Evolutionary conservation across 2,113 vertebrate genomes (phyloP), one percentile per base, ranked within the genome.

Genomic region (Callipepla squamata): DNA sequence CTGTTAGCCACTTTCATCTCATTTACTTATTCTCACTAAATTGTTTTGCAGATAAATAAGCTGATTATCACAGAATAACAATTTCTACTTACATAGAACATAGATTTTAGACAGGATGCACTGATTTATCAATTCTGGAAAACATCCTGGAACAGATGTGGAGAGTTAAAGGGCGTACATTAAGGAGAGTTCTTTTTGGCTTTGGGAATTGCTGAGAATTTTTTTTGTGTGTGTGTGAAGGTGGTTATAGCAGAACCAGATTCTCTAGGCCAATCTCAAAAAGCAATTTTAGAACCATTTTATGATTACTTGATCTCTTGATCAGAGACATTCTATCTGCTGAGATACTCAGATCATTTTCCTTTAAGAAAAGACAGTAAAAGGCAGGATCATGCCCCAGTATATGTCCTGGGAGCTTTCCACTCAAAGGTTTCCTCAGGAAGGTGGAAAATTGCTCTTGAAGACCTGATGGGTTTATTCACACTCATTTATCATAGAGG

Each of bases 11-110:
- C 23, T 40, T 67, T 59, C 30, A 90, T 15, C 28, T 76, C 25
- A 58, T 47, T 65, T 72, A 55, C 66, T 87, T 69, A 75, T 81
- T 45, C 26, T 75, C 73, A 53, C 26, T n/a, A 19, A 62, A 57
- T 8, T 65, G 30, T 72, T 93, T 78, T 65, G 67, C 80, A 61
- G 40, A 68, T 26, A 86, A 88, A 28, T n/a, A 53, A 89, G 74
- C 40, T 44, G 45, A 72, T 84, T 86, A 57, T 34, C 12, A 74
- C 17, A n/a, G 28, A 36, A 53, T 67, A 75, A 26, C 12, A 4
- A 44, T 69, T 63, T 89, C 77, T 42, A 66, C 32, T 89, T 73
- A 11, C 13, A 14, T 44, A 14, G 1, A 25, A 9, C 42, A 80
- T 70, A 20, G 3, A 19, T 63, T 87, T 92, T 74, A 82, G 28